These are phyloP conservation scores for Hippasteria phrygiana DNA, from an alignment of 53 echinoderm and acorn worm species.

Conservation along the genomic window DNA sequence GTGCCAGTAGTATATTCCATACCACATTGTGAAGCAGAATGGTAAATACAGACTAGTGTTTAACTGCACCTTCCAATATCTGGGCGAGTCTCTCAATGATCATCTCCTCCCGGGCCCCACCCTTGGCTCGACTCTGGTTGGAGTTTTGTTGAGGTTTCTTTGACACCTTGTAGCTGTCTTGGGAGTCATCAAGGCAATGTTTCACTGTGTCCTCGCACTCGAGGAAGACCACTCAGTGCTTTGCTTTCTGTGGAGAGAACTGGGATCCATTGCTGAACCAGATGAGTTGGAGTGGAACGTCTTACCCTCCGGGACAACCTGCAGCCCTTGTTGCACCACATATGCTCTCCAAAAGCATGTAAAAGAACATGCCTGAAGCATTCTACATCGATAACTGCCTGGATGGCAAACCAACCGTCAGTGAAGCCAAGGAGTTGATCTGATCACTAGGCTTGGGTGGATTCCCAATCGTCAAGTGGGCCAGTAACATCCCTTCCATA, in stretches of 20 bases:
- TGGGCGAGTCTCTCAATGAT: background rate
- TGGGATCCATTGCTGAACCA: background rate
- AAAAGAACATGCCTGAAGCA: background rate
- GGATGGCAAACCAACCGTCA: background rate
- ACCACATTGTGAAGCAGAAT: slow-evolving; percentile 37
- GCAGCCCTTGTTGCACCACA: slow-evolving; percentile 46
- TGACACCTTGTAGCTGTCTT: background rate
- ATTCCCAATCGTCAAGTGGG: slow-evolving; percentile 7
- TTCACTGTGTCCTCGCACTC: background rate
- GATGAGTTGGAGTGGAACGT: slow-evolving; percentile 30
- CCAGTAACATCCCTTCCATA: background rate
- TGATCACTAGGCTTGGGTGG: background rate
- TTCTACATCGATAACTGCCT: slow-evolving; percentile 7
- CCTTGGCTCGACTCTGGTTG: slow-evolving; percentile 1
- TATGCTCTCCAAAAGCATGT: too few relatives aligned
- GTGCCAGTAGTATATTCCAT: slow-evolving; percentile 51
- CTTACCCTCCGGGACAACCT: slow-evolving; percentile 48
- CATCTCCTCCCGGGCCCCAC: slow-evolving; percentile 10
- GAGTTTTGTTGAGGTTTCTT: background rate
- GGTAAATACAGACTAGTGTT: background rate
- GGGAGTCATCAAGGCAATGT: slow-evolving; percentile 5
- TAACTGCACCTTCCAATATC: slow-evolving; percentile 6
- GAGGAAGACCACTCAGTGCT: background rate
- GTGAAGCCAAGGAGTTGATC: background rate
- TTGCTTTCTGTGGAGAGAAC: background rate